Evolutionary conservation across 2,888 invertebrate species (phyloP), one percentile per base, ranked within the genome.

Genomic region (Caenorhabditis sp.): DNA sequence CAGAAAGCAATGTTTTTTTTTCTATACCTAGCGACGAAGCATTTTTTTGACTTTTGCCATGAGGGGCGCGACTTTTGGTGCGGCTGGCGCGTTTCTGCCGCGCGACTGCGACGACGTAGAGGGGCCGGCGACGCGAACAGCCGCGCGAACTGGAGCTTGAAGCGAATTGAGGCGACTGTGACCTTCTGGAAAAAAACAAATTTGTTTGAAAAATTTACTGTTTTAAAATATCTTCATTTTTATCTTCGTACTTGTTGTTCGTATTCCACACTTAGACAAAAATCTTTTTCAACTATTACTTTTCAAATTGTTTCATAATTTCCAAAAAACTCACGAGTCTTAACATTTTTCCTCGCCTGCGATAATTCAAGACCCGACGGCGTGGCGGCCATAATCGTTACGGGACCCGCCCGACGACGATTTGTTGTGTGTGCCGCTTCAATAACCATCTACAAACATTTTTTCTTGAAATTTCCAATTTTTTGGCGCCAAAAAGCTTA

Each of bases 41-140:
- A 72, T 72, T 37, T 68, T 72, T 21, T n/a, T 50, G 27, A 64
- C 64, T 31, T 72, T 72, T 4, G 72, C 72, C 72, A 72, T 72
- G n/a, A 72, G 37, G 0, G 72, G 72, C 12, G 72, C 72, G 1
- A 62, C 62, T n/a, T 67, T 72, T 36, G 62, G 17, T 60, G n/a
- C 21, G n/a, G n/a, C n/a, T 10, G 4, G 49, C n/a, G 12, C 37
- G 21, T n/a, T 37, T 27, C 17, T 21, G 8, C 37, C 36, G 24
- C 31, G 37, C 37, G 57, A 57, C 31, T 17, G 62, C 59, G 24
- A 64, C 62, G 55, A 23, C 55, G 61, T 8, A 53, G 72, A 27
- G 57, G 64, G 43, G 37, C 24, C 6, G 26, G 58, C 12, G 2
- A 58, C 6, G 1, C 17, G n/a, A 49, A 59, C 37, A 14, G 59